phyloP scores from a whole-genome alignment of 2,888 invertebrate genomes.

The Agrochola macilenta region DNA sequence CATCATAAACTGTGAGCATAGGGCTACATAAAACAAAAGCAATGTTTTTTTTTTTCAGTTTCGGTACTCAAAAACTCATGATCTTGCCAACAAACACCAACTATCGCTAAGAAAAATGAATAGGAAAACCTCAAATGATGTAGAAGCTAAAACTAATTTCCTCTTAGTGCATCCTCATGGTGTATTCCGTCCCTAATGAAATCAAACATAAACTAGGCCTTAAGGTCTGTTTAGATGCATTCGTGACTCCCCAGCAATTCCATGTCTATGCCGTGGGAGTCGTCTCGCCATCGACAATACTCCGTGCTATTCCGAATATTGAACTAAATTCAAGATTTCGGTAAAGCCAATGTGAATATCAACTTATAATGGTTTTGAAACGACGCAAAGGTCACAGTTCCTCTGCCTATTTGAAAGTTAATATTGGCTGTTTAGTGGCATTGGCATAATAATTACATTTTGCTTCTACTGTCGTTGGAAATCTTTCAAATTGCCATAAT shows the following conservation, averaged over 20 bases:
- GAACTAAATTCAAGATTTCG: slow-evolving; percentile 46
- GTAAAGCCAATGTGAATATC: slow-evolving; percentile 40
- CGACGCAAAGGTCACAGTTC: background rate
- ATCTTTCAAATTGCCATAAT: background rate
- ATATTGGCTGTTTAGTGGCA: slow-evolving; percentile 1
- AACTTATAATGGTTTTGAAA: slow-evolving; percentile 14
- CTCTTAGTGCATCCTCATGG: background rate
- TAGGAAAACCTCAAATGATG: background rate
- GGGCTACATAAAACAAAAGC: background rate
- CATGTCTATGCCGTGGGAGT: slow-evolving; percentile 51
- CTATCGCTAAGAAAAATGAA: background rate
- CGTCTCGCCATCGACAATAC: slow-evolving; percentile 38
- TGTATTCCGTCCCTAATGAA: slow-evolving; percentile 32
- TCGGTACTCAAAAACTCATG: background rate
- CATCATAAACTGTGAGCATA: background rate
- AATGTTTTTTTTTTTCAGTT: background rate
- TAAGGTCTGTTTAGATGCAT: slow-evolving; percentile 53
- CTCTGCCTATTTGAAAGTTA: slow-evolving; percentile 1
- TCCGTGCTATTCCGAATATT: slow-evolving; percentile 31
- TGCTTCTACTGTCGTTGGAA: background rate
- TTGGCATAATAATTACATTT: background rate
- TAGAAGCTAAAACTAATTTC: background rate
- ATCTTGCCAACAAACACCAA: background rate
- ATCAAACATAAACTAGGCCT: slow-evolving; percentile 48
- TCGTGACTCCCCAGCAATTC: slow-evolving; percentile 56